These are phyloP conservation scores for Canis aureus DNA, from an alignment of 2,113 vertebrate genomes.

Conservation along the genomic window DNA sequence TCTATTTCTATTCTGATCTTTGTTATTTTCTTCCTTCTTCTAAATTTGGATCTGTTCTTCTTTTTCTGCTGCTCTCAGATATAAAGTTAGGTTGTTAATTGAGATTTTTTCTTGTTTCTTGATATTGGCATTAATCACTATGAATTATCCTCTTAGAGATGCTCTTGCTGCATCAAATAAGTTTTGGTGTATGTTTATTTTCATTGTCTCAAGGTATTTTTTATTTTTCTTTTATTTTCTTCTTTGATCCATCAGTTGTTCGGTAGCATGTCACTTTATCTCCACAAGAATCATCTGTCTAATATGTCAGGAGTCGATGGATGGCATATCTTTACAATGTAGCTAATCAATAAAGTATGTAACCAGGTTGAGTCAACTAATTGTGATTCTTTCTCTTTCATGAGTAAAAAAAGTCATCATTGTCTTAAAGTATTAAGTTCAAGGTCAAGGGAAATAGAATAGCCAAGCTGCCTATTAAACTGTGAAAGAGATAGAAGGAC, in stretches of 20 bases:
- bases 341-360: not conserved
- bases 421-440: not conserved
- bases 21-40: not conserved
- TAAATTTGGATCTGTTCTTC: not conserved
- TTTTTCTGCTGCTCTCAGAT: not conserved
- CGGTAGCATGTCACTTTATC: not conserved
- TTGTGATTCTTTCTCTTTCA: not conserved
- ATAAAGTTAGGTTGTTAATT: not conserved
- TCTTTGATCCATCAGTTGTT: not conserved
- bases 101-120: not conserved
- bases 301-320: not conserved
- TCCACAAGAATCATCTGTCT: not conserved
- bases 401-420: not conserved
- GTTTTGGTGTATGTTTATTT: not conserved
- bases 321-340: not conserved
- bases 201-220: not conserved
- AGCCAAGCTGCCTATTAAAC: not conserved
- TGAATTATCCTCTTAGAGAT: not conserved
- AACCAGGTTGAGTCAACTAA: not conserved
- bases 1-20: not conserved
- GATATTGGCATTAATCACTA: not conserved
- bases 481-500: not conserved
- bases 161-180: not conserved
- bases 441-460: not conserved
- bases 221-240: not conserved